Conservation (phyloP, 2,888 invertebrate genomes). For the Liodrosophila aerea region DNA sequence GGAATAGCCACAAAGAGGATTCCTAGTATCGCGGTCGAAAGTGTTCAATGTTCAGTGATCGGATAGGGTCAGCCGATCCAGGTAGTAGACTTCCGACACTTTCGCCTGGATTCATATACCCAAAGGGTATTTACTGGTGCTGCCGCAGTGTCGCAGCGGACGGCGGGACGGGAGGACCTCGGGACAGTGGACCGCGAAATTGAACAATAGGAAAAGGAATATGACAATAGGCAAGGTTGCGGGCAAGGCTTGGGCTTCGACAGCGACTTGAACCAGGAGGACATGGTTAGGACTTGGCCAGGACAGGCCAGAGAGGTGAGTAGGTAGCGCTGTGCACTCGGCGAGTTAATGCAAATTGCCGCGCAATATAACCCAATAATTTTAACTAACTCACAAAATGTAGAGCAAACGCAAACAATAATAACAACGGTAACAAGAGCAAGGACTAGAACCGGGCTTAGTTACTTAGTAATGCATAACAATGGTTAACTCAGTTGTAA, state of each 20-base stretch:
- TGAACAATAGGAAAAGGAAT: conserved; percentile 58
- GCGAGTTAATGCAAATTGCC: conserved; percentile 78
- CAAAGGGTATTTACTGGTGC: conserved; percentile 79
- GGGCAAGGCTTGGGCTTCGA: conserved; percentile 66
- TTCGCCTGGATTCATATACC: conserved; percentile 33
- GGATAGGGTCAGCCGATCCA: conserved; percentile 41
- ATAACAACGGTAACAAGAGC: not conserved
- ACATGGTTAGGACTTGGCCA: no score
- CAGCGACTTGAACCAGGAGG: no score
- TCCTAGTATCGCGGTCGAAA: conserved; percentile 65
- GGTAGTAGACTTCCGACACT: conserved; percentile 25
- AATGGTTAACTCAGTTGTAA: conserved; percentile 33
- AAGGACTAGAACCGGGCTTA: conserved; percentile 18
- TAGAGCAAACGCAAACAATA: conserved; percentile 22
- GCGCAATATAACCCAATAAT: conserved; percentile 80
- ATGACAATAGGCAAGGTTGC: conserved; percentile 78
- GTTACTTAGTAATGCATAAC: conserved; percentile 73
- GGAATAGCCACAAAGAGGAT: conserved; percentile 26
- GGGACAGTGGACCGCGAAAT: conserved; percentile 22
- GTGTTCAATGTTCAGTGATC: conserved; percentile 60
- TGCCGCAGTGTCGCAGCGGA: conserved; percentile 70
- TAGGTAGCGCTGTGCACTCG: conserved; percentile 2
- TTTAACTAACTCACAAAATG: conserved; percentile 63
- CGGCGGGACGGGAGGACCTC: conserved; percentile 5
- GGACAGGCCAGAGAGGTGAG: conserved; percentile 20